Conservation (phyloP, 2,888 invertebrate genomes). For the Baccha elongata region DNA sequence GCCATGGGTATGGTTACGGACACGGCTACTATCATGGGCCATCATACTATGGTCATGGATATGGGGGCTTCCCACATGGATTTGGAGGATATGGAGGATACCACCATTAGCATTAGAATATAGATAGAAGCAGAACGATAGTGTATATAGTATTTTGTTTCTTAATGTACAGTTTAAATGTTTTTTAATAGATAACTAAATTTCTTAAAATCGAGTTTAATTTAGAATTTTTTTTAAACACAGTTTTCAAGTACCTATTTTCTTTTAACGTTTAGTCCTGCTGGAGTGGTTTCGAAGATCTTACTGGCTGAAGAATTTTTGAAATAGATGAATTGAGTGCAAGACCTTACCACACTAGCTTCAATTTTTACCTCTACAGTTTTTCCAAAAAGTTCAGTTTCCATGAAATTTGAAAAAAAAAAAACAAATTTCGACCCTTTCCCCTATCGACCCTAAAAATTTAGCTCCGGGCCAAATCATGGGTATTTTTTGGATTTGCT, state of each 20-base stretch:
- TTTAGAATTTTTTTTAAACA: background rate
- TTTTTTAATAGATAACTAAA: background rate
- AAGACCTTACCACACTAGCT: no score
- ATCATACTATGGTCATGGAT: conserved; percentile 47
- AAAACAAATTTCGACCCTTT: no score
- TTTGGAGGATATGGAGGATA: conserved; percentile 24
- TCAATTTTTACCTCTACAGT: no score
- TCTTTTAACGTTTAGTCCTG: background rate
- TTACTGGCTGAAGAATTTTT: no score
- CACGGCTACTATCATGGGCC: conserved; percentile 32
- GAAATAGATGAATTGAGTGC: no score
- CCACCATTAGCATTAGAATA: conserved; percentile 24
- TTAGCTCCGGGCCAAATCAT: no score
- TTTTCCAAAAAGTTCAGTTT: no score
- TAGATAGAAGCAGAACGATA: background rate
- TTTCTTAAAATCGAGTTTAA: background rate
- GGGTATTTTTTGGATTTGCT: no score
- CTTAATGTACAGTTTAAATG: background rate
- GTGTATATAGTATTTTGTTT: conserved; percentile 16
- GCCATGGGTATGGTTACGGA: conserved; percentile 10
- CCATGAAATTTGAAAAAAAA: no score
- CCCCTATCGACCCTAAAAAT: no score
- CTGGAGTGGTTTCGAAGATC: no score
- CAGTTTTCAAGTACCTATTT: background rate
- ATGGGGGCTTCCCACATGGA: conserved; percentile 55